Evolutionary conservation across 2,888 invertebrate genomes (phyloP).

Genomic region (Leptura quadrifasciata): DNA sequence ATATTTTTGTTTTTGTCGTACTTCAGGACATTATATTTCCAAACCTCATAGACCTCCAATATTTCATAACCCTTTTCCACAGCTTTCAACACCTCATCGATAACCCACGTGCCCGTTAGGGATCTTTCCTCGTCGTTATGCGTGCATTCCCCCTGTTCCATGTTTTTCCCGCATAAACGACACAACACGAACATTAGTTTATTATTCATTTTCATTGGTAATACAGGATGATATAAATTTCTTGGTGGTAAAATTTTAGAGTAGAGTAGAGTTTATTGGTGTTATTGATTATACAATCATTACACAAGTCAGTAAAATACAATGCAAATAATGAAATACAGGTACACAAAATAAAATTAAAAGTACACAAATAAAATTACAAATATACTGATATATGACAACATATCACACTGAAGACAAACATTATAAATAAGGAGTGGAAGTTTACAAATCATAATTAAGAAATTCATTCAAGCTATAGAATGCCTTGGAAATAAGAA

Average conservation of each 20-base stretch:
- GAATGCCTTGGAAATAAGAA: too few species aligned
- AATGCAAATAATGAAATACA: too few species aligned
- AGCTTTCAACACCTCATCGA: constrained; percentile 66
- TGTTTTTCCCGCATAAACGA: constrained; percentile 62
- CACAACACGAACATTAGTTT: constrained; percentile 68
- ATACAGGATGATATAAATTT: constrained; percentile 53
- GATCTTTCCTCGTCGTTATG: constrained; percentile 55
- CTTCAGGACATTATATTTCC: constrained; percentile 46
- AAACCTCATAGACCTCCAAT: constrained; percentile 50
- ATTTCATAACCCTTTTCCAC: constrained; percentile 64
- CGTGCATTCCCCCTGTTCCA: constrained; percentile 59
- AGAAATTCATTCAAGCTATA: too few species aligned
- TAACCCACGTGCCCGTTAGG: constrained; percentile 42
- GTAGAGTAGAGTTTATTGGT: too few species aligned
- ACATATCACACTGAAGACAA: too few species aligned
- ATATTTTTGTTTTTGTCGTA: constrained; percentile 56
- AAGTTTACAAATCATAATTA: too few species aligned
- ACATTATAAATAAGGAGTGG: too few species aligned
- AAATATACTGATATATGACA: too few species aligned
- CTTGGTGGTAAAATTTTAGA: constrained; percentile 51
- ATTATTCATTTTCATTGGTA: constrained; percentile 51
- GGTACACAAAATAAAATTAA: too few species aligned
- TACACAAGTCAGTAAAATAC: too few species aligned
- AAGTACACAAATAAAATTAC: too few species aligned
- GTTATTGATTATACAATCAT: too few species aligned